phyloP scores from a whole-genome alignment of 2,797 vertebrate species.

The Mastacembelus armatus region DNA sequence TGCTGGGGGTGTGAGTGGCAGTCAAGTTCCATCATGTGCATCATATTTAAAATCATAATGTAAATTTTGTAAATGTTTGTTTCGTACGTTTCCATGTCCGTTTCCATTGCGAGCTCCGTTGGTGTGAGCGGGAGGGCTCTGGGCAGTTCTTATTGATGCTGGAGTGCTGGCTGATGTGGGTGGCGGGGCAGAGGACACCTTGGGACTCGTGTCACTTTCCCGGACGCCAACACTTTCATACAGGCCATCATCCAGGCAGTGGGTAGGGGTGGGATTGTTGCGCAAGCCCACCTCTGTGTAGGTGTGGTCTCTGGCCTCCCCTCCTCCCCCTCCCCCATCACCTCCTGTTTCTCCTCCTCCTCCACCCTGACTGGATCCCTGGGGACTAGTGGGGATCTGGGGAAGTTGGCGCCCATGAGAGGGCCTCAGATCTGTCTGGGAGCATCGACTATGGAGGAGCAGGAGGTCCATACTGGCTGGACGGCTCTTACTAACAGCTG shows the following conservation, averaged over 20 bases:
- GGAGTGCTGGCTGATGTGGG: slow-evolving; percentile 62
- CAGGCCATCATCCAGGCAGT: slow-evolving; percentile 80
- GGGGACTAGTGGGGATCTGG: slow-evolving; percentile 75
- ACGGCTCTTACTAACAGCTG: slow-evolving; percentile 82
- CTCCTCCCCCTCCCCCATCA: slow-evolving; percentile 38
- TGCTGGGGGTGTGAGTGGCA: background rate
- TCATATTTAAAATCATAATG: background rate
- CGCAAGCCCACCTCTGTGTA: slow-evolving; percentile 82
- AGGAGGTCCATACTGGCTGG: slow-evolving; percentile 87
- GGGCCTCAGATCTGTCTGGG: slow-evolving; percentile 79
- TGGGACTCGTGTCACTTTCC: slow-evolving; percentile 56
- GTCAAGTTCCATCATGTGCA: background rate
- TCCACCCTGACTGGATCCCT: slow-evolving; percentile 56
- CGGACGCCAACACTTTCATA: slow-evolving; percentile 84
- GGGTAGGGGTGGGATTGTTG: slow-evolving; percentile 71
- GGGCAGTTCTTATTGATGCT: slow-evolving; percentile 55
- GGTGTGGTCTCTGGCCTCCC: slow-evolving; percentile 76
- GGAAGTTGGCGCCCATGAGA: slow-evolving; percentile 79
- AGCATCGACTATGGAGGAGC: slow-evolving; percentile 81
- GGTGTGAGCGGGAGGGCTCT: slow-evolving; percentile 66
- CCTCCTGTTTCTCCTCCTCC: slow-evolving; percentile 59
- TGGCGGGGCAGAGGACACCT: slow-evolving; percentile 55
- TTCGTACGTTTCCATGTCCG: slow-evolving; percentile 63
- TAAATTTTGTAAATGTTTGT: background rate
- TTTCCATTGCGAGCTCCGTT: slow-evolving; percentile 60